Percentiles rank a stretch among this genome's conserved stretches.
These are phyloP conservation scores for Lepidothrix coronata DNA, from an alignment of 2,113 vertebrate species.

Conservation along the genomic window DNA sequence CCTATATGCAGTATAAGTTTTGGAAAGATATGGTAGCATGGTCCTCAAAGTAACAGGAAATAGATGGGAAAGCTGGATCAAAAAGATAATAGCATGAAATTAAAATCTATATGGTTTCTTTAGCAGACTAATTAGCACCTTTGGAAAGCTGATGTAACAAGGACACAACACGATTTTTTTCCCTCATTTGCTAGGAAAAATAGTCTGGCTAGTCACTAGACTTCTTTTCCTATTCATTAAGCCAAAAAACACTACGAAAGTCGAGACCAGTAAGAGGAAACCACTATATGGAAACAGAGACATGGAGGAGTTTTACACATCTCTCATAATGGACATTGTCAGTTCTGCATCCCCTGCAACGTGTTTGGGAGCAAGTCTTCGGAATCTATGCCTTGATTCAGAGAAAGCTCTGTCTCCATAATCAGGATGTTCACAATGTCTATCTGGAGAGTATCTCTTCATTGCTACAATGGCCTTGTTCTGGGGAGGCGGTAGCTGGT, in stretches of 20 bases:
- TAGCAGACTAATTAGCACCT: constrained; percentile 8
- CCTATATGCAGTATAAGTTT: neutral
- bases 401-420: neutral
- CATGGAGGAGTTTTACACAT: neutral
- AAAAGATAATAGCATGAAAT: neutral
- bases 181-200: neutral
- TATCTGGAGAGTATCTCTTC: neutral
- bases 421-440: neutral
- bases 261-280: neutral
- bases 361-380: neutral
- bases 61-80: neutral
- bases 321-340: neutral
- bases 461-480: rapidly evolving
- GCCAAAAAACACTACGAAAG: neutral
- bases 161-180: neutral
- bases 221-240: neutral
- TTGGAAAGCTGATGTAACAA: neutral
- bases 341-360: neutral
- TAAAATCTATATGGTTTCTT: neutral
- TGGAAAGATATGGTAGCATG: neutral
- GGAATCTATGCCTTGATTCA: neutral
- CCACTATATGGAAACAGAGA: neutral
- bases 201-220: neutral
- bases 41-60: neutral
- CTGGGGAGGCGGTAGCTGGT: neutral